Conservation (phyloP, 2,797 vertebrate species). For the Enteromius mattozi region DNA sequence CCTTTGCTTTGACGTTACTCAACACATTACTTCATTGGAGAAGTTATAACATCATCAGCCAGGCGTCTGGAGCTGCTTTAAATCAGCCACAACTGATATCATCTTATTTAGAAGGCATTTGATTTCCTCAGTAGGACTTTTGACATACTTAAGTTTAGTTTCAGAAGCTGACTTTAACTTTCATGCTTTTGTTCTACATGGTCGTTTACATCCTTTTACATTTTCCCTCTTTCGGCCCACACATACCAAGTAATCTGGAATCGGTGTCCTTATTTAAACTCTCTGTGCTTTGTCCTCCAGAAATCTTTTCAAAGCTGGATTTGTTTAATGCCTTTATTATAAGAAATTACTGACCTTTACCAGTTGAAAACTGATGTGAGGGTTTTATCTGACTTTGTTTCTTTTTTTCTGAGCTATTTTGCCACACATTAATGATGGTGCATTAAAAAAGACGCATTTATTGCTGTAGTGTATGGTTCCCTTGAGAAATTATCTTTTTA, state of each 20-base stretch:
- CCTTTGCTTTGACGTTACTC: constrained; percentile 44
- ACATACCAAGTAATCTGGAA: constrained; percentile 7
- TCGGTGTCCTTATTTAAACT: constrained; percentile 33
- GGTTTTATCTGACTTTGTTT: not conserved
- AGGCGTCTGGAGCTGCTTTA: constrained; percentile 28
- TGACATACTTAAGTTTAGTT: constrained; percentile 21
- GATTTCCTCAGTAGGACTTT: constrained; percentile 24
- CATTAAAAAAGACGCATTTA: not conserved
- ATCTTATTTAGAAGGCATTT: constrained; percentile 31
- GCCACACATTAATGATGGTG: not conserved
- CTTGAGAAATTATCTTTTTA: not conserved
- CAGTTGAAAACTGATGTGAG: not conserved
- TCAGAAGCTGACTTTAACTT: constrained; percentile 22
- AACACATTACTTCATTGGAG: constrained; percentile 42
- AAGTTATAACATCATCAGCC: constrained; percentile 30
- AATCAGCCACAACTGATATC: constrained; percentile 35
- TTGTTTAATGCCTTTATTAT: not conserved
- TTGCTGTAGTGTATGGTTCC: not conserved
- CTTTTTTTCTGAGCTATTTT: not conserved
- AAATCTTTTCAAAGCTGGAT: constrained; percentile 6
- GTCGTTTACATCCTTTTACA: not conserved
- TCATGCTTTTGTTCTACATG: not conserved
- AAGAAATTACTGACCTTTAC: not conserved
- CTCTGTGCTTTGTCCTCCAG: not conserved
- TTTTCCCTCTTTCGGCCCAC: not conserved